A percentile compares a stretch with the other conserved stretches of the same genome.
phyloP scores from a whole-genome alignment of 2,113 vertebrate species.

The Limnothrissa miodon region DNA sequence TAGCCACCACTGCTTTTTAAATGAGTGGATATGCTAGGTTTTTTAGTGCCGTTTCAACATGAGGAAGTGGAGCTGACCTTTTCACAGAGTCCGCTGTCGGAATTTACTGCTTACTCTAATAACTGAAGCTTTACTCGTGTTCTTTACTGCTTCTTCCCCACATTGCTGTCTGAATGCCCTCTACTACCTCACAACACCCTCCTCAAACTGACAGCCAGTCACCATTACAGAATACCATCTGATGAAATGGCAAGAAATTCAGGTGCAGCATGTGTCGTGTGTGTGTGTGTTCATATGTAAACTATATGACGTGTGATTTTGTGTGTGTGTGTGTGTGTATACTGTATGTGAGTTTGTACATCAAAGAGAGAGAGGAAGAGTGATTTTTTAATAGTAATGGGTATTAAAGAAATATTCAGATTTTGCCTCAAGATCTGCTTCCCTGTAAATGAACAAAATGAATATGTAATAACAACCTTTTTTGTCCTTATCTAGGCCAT shows the following conservation, averaged over 20 bases:
- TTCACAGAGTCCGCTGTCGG: neutral
- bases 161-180: neutral
- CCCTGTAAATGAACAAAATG: neutral
- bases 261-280: neutral
- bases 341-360: neutral
- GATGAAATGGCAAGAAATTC: neutral
- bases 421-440: neutral
- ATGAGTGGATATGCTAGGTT: neutral
- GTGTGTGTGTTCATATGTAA: neutral
- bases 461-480: constrained; percentile 5
- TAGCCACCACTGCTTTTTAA: neutral
- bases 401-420: neutral
- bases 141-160: neutral
- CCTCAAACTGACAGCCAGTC: neutral
- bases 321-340: neutral
- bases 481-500: neutral
- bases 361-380: neutral
- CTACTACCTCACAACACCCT: neutral
- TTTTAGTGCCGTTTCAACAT: neutral
- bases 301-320: no score
- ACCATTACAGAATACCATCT: neutral
- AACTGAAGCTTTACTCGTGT: neutral
- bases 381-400: neutral
- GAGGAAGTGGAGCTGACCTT: neutral
- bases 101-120: neutral